Conservation (phyloP, 2,797 vertebrate species). For the Ciconia nigra region DNA sequence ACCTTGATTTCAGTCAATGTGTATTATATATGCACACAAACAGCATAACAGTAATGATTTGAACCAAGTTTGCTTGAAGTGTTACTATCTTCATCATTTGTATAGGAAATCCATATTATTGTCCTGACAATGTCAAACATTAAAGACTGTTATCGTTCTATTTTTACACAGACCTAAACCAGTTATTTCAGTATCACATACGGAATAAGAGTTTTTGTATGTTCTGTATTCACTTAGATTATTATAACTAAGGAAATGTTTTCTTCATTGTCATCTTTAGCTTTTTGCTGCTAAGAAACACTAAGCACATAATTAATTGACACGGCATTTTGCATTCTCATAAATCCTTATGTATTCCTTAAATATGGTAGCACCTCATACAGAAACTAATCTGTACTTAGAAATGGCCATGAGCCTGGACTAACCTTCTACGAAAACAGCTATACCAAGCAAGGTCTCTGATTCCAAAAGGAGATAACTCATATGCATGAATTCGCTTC, state of each 20-base stretch:
- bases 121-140: not conserved
- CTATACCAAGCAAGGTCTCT: not conserved
- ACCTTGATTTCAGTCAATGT: not conserved
- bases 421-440: not conserved
- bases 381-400: not conserved
- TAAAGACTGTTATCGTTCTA: not conserved
- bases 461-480: not conserved
- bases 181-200: not conserved
- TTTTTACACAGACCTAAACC: not conserved
- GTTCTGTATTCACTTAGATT: not conserved
- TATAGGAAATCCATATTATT: conserved; percentile 27
- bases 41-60: not conserved
- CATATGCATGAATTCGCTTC: not conserved
- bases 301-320: not conserved
- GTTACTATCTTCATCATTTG: not conserved
- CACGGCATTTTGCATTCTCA: not conserved
- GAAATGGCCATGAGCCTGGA: not conserved
- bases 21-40: not conserved
- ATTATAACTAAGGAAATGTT: not conserved
- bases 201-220: not conserved
- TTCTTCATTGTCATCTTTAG: not conserved
- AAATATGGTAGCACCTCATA: not conserved
- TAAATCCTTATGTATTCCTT: not conserved
- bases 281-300: not conserved
- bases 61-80: not conserved